Percentiles rank a stretch among this genome's conserved stretches.
These are phyloP conservation scores for Zootermopsis nevadensis DNA, from an alignment of 2,888 invertebrate genomes.

Conservation along the genomic window DNA sequence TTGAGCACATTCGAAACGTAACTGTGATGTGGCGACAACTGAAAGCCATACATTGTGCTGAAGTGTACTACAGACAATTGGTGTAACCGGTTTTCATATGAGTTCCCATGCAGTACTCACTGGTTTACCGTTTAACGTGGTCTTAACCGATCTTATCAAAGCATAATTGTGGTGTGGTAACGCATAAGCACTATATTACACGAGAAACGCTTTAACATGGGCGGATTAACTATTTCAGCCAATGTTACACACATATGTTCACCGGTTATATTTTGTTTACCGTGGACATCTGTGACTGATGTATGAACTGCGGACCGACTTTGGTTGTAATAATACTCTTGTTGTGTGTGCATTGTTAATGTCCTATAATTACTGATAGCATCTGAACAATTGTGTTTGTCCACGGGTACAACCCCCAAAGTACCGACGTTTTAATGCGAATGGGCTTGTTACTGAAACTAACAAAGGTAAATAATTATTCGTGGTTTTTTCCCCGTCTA, in stretches of 20 bases:
- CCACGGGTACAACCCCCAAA: no score
- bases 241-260: neutral
- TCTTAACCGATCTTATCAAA: neutral
- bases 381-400: no score
- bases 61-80: neutral
- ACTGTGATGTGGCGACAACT: neutral
- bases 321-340: neutral
- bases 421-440: no score
- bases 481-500: no score
- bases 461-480: no score
- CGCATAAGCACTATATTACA: neutral
- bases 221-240: neutral
- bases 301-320: neutral
- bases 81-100: neutral
- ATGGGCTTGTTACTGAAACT: no score
- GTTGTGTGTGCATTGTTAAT: neutral
- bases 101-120: neutral
- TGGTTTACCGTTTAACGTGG: neutral
- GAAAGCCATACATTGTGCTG: neutral
- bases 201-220: neutral
- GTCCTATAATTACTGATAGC: neutral
- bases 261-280: neutral
- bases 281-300: neutral
- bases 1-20: no score
- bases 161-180: neutral